A percentile compares a stretch with the other conserved stretches of the same genome.
These are phyloP conservation scores for Calonectris borealis DNA, from an alignment of 2,113 vertebrate genomes.

Conservation along the genomic window DNA sequence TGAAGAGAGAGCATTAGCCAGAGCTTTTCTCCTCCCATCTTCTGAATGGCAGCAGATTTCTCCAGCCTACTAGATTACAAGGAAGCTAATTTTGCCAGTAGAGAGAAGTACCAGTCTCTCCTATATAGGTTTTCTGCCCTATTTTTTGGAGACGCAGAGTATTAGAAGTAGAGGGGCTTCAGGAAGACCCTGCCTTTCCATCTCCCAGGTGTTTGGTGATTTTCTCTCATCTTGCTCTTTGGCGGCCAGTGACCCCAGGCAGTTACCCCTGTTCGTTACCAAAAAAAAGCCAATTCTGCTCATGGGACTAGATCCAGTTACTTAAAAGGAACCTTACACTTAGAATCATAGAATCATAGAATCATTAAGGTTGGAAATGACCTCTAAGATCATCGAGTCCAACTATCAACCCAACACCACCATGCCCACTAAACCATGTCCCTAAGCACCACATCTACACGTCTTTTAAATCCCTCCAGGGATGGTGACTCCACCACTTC, in stretches of 20 bases:
- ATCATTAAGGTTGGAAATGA: no score
- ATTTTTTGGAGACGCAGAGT: not conserved
- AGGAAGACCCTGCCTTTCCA: not conserved
- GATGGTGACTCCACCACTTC: no score
- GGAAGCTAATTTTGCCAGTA: not conserved
- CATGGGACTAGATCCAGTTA: not conserved
- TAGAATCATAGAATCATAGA: no score
- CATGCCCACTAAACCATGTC: no score
- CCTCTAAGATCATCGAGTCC: no score
- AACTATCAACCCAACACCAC: no score
- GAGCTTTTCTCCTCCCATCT: not conserved
- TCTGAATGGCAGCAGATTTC: not conserved
- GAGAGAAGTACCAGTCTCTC: not conserved
- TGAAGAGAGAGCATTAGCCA: not conserved
- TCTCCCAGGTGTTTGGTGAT: not conserved
- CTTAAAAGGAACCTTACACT: not conserved
- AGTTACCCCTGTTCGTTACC: fast-evolving
- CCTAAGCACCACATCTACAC: no score
- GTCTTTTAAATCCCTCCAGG: no score
- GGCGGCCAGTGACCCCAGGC: not conserved
- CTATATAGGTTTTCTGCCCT: not conserved
- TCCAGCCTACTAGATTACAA: not conserved
- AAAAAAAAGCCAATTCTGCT: not conserved
- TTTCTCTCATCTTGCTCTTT: not conserved
- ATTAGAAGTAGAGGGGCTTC: not conserved